Evolutionary conservation across 2,113 vertebrate genomes (phyloP), one percentile per base, ranked within the genome.

Genomic region (Ctenodactylus gundi): DNA sequence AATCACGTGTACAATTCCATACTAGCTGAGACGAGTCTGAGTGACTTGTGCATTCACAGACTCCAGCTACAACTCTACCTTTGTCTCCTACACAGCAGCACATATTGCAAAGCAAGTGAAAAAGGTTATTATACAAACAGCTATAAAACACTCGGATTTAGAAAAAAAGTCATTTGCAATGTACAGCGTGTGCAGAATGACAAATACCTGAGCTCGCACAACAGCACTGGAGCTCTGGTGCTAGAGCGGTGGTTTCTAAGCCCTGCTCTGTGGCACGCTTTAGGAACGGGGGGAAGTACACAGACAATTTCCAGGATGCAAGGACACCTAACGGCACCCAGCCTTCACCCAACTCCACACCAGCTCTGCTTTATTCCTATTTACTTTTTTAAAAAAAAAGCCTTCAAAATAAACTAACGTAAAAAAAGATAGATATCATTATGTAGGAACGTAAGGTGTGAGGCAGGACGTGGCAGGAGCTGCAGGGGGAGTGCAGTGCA

Each of bases 81-180:
- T 12, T 49, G 18, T 17, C 39, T 34, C 34, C 55, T 62, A 7
- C 2, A 7, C 8, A 80, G 15, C 51, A 73, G 21, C 3, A 18
- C 7, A 20, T 0, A 41, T 65, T 29, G 8, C 4, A 55, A 1
- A 34, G 36, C 25, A 82, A 60, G 27, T 15, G 18, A 65, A 49
- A 67, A 20, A 23, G 46, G 29, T 72, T 49, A 17, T 39, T 29
- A 51, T 3, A 86, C 68, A 27, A 93, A 67, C 15, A 65, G 3
- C 17, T 72, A 7, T 36, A 65, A 82, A 90, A 15, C 67, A 72
- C 10, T 90, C 39, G 15, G 39, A 60, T 87, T 75, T 65, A 90
- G 60, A 13, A 41, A 29, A 17, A 81, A 81, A 27, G 31, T 14
- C 34, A 11, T 12, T 53, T 53, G 39, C 20, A 80, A 80, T 88